Conservation (phyloP, 2,888 invertebrate genomes). For the Nycteola revayana region DNA sequence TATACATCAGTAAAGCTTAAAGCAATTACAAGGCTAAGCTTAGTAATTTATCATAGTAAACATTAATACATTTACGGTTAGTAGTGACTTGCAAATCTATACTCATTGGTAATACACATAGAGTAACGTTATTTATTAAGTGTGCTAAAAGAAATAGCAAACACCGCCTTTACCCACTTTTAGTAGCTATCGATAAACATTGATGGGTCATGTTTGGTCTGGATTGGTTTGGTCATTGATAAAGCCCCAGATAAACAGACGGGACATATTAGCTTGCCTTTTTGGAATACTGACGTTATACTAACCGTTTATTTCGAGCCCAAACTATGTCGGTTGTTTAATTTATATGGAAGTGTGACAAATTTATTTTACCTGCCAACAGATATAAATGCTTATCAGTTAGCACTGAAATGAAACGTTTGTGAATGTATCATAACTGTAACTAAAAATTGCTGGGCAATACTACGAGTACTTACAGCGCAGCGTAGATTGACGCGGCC, state of each 20-base stretch:
- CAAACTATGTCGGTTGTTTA: too few species aligned
- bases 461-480: constrained; percentile 34
- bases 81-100: constrained; percentile 30
- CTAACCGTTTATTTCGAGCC: too few species aligned
- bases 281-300: too few species aligned
- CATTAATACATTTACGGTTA: constrained; percentile 35
- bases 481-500: constrained; percentile 50
- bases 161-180: constrained; percentile 26
- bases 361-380: too few species aligned
- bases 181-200: constrained; percentile 19
- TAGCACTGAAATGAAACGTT: constrained; percentile 21
- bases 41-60: constrained; percentile 22
- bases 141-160: constrained; percentile 48
- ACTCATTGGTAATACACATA: constrained; percentile 22
- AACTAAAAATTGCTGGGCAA: constrained; percentile 50
- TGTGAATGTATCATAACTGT: constrained; percentile 52
- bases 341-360: too few species aligned
- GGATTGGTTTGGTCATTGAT: too few species aligned
- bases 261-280: too few species aligned
- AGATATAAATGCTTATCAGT: too few species aligned
- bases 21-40: constrained; percentile 20
- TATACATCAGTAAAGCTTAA: constrained; percentile 6
- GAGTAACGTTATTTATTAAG: too few species aligned
- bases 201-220: constrained; percentile 24
- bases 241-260: too few species aligned